Evolutionary conservation across 2,113 vertebrate species (phyloP), one percentile per base, ranked within the genome.

Genomic region (Natator depressus): DNA sequence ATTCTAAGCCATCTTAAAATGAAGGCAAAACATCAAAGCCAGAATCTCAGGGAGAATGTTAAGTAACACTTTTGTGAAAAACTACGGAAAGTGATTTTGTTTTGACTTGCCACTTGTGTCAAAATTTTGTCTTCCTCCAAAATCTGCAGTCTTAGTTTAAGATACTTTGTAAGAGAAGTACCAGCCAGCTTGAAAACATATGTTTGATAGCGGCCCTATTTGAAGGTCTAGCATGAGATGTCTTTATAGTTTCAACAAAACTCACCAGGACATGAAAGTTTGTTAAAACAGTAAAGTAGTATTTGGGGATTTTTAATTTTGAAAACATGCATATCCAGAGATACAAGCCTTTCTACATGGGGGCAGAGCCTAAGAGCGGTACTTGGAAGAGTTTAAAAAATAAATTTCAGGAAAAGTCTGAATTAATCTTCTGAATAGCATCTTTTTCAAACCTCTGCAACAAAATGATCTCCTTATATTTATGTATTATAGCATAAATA

Each of bases 351-450:
- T 76, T 49, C 83, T 72, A 54, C 22, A 38, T 20, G 25, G 62
- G 8, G 2, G 51, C 14, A 24, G 90, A 84, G n/a, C 16, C 50
- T 2, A 31, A 46, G 54, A 85, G 55, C 53, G 86, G 82, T 72
- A 94, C 42, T 80, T 29, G 42, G 87, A 84, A 93, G 54, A 94
- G 35, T 14, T 88, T 49, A 87, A 85, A 91, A 97, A 96, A 91
- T 5, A 5, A 20, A 84, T 46, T 20, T 84, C 14, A 19, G 81
- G 89, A 72, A 53, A 47, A 81, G 49, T 57, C 50, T 80, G 93
- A 82, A 72, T 94, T 54, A 6, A 27, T 13, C 27, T 31, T 59
- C 29, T 14, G 27, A 62, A 69, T n/a, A 69, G 35, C 35, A n/a
- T n/a, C 35, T n/a, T 69, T 82, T 90, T 50, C 47, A 91, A 55